Evolutionary conservation across 2,797 vertebrate genomes (phyloP), one percentile per base, ranked within the genome.

Genomic region (Danio jaintianensis): DNA sequence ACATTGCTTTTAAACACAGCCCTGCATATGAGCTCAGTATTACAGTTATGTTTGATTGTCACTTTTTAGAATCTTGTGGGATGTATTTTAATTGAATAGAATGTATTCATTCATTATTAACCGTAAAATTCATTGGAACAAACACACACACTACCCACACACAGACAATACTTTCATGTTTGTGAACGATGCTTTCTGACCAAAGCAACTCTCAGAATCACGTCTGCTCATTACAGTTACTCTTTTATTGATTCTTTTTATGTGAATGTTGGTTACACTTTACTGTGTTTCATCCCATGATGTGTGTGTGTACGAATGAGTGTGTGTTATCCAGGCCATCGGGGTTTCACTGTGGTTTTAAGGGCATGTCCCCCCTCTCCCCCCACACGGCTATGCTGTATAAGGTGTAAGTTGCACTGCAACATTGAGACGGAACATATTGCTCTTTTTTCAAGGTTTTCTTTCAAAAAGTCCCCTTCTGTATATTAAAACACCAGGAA

Each of bases 391-490:
- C 91, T 91, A 92, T 92, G 91, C 91, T 89, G 83, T 91, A 90
- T 93, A 91, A 91, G 93, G 91, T 91, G 92, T 92, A 94, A 92
- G 91, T 93, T 94, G 91, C 92, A 93, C 90, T 93, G 92, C 92
- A 92, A 93, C 92, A 93, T 93, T 91, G 92, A 93, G 92, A 93
- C 90, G 89, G 89, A 94, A 91, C 91, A 91, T 92, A 91, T 92
- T 90, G 89, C 90, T 93, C 89, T 92, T 92, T 93, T 92, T 91
- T 92, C 88, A 72, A 79, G 93, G 78, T 79, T 80, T 70, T 80
- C 69, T 80, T 80, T 64, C 38, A 91, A 91, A 86, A 89, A 63
- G 69, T 67, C 64, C 72, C 67, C 66, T 59, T 62, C 66, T 71
- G 73, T 73, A 73, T 78, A 67, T 72, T 73, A 53, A 79, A 67